Evolutionary conservation across 1,140 invertebrate genomes (phyloP).

Genomic region (Trichomalopsis sarcophagae): DNA sequence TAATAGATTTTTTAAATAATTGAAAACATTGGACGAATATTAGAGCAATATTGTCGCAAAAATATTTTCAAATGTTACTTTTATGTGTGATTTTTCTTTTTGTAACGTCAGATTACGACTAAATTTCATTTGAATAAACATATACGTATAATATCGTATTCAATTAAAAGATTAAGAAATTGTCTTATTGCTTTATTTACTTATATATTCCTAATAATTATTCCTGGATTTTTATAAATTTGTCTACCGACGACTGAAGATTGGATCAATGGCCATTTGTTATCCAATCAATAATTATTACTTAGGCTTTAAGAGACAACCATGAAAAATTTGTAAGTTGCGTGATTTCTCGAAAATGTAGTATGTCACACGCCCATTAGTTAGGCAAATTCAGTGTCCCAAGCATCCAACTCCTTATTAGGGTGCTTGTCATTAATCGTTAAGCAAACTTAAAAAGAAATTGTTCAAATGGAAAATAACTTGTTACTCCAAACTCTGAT

Average conservation of each 20-base stretch:
- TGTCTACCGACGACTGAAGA: background rate
- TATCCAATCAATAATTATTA: slow-evolving; percentile 14
- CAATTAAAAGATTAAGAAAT: background rate
- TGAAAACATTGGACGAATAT: slow-evolving; percentile 1
- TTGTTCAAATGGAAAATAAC: slow-evolving; percentile 16
- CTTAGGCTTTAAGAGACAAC: slow-evolving; percentile 21
- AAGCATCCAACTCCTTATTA: background rate
- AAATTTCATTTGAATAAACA: background rate
- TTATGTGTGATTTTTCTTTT: background rate
- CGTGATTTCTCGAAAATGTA: background rate
- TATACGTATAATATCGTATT: too few species aligned
- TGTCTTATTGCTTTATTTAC: background rate
- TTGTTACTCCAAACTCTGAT: slow-evolving; percentile 5
- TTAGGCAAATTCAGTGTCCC: slow-evolving; percentile 7
- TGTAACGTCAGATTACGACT: background rate
- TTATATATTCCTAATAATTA: background rate
- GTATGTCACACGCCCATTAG: background rate
- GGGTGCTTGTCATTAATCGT: background rate
- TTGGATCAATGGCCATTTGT: slow-evolving; percentile 22
- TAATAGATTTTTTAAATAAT: slow-evolving; percentile 13
- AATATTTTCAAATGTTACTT: background rate
- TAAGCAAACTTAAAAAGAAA: slow-evolving; percentile 5
- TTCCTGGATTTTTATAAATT: background rate
- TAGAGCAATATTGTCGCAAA: slow-evolving; percentile 23
- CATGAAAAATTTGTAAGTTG: background rate